Conservation (phyloP, 2,113 vertebrate species). For the Donacobius atricapilla region DNA sequence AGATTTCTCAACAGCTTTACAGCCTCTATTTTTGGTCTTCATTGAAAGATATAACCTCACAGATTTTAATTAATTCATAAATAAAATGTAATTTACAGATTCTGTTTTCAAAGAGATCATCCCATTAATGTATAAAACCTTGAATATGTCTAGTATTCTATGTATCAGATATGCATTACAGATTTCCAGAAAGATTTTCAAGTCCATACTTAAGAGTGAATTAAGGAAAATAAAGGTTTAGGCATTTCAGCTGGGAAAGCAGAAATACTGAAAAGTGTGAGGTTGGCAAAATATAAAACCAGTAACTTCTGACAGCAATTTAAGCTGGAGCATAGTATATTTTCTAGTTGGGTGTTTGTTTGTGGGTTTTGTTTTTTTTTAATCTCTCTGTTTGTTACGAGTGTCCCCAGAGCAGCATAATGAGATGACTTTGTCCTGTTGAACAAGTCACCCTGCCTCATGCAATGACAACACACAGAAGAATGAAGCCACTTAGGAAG, state of each 20-base stretch:
- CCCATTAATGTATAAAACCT: neutral
- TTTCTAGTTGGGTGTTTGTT: neutral
- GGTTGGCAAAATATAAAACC: neutral
- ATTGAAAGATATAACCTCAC: neutral
- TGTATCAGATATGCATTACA: neutral
- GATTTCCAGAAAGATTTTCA: neutral
- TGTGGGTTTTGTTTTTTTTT: neutral
- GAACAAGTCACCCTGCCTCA: accelerated
- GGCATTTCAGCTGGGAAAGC: neutral
- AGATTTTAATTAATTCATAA: neutral
- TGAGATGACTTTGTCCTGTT: neutral
- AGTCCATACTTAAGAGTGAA: neutral
- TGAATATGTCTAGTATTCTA: neutral
- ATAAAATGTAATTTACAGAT: neutral
- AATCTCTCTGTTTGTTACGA: neutral
- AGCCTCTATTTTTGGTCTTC: neutral
- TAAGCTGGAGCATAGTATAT: neutral
- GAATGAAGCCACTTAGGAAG: neutral
- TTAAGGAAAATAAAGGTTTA: neutral
- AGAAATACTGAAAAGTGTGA: neutral
- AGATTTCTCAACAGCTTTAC: neutral
- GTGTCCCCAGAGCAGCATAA: neutral
- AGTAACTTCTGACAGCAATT: neutral
- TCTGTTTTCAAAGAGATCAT: neutral
- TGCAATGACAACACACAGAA: neutral